Conservation (phyloP, 2,888 invertebrate species). For the Thecocarcelia acutangulata region DNA sequence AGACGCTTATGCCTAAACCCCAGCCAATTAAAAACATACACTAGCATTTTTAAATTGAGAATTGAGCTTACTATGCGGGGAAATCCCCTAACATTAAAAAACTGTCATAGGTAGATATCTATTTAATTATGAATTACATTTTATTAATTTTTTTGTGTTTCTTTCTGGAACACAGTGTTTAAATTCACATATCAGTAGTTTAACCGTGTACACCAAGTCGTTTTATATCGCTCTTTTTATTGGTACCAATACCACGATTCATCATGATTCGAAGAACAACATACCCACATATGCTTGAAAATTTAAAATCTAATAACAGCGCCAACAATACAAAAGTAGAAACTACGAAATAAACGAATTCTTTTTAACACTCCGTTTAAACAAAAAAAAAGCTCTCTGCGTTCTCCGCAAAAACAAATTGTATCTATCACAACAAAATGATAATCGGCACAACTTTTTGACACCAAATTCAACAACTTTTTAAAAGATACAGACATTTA, state of each 20-base stretch:
- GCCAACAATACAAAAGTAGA: conserved; percentile 4
- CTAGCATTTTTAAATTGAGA: too few relatives aligned
- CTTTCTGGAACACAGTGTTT: too few relatives aligned
- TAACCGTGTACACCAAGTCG: too few relatives aligned
- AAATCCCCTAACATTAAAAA: too few relatives aligned
- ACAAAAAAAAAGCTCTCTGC: not conserved
- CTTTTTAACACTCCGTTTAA: conserved; percentile 13
- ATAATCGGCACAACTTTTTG: conserved; percentile 28
- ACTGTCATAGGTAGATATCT: too few relatives aligned
- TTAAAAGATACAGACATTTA: conserved; percentile 9
- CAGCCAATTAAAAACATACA: too few relatives aligned
- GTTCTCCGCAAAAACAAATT: conserved; percentile 15
- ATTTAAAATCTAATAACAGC: not conserved
- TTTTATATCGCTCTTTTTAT: not conserved
- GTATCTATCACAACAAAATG: conserved; percentile 38
- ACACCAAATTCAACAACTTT: not conserved
- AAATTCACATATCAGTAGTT: too few relatives aligned
- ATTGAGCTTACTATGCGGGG: too few relatives aligned
- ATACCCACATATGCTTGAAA: too few relatives aligned
- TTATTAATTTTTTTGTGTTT: too few relatives aligned
- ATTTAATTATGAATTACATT: too few relatives aligned
- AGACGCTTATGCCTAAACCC: too few relatives aligned
- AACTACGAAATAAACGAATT: not conserved
- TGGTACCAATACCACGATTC: not conserved
- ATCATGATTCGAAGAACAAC: not conserved